These are phyloP conservation scores for human DNA, from an alignment of 2,113 vertebrate genomes.

Conservation along the genomic window DNA sequence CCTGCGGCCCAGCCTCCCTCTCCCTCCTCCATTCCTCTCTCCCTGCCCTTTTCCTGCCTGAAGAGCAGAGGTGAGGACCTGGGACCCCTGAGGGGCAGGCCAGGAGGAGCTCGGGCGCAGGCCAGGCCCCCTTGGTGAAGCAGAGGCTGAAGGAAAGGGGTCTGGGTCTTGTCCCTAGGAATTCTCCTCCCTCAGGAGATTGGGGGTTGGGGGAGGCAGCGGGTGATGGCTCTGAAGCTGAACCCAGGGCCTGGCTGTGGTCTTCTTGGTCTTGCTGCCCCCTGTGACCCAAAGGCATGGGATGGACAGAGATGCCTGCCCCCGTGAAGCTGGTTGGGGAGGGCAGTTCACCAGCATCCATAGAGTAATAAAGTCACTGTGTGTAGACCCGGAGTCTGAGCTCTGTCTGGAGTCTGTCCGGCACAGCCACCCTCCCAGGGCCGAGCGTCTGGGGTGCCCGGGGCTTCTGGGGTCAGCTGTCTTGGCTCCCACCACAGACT, in stretches of 20 bases:
- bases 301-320: not conserved
- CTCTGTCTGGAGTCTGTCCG: not conserved
- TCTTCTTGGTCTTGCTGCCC: too few species aligned
- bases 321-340: accelerated
- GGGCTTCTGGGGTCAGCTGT: not conserved
- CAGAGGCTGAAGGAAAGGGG: too few species aligned
- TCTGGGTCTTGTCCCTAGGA: not conserved
- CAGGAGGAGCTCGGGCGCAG: not conserved
- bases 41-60: accelerated
- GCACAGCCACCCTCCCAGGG: accelerated
- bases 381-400: not conserved
- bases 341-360: not conserved
- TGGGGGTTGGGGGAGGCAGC: too few species aligned
- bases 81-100: not conserved
- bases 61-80: not conserved
- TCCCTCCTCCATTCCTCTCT: accelerated
- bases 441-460: accelerated
- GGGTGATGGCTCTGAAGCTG: not conserved
- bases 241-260: not conserved
- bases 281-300: accelerated
- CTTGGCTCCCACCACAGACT: too few species aligned
- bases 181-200: too few species aligned
- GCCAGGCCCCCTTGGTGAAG: not conserved
- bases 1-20: not conserved
- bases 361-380: conserved; percentile 44